phyloP scores from a whole-genome alignment of 2,113 vertebrate genomes.

The Herpailurus yagouaroundi region DNA sequence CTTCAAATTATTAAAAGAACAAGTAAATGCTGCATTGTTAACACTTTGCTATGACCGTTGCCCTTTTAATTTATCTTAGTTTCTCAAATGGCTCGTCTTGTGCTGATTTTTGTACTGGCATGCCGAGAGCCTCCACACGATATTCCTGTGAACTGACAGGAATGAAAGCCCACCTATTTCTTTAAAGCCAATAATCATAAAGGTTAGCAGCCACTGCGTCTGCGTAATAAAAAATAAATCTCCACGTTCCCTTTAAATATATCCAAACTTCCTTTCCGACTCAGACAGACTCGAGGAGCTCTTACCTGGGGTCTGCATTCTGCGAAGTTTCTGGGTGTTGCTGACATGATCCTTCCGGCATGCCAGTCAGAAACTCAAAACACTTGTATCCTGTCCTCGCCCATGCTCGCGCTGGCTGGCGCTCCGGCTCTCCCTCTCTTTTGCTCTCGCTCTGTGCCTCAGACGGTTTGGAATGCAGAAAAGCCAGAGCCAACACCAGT shows the following conservation, averaged over 20 bases:
- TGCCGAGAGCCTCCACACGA: slow-evolving; percentile 7
- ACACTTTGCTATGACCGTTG: neutral
- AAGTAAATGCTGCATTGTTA: neutral
- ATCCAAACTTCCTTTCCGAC: slow-evolving; percentile 24
- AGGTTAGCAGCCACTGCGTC: neutral
- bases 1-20: slow-evolving; percentile 27
- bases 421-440: neutral
- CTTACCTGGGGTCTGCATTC: slow-evolving; percentile 90
- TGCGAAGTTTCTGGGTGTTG: slow-evolving; percentile 51
- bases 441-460: slow-evolving; percentile 67
- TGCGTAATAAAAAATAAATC: neutral
- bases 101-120: neutral
- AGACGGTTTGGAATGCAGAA: slow-evolving; percentile 87
- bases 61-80: neutral
- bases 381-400: neutral
- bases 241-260: neutral
- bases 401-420: neutral
- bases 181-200: neutral
- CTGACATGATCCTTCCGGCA: slow-evolving; percentile 82
- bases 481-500: slow-evolving; percentile 84
- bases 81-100: neutral
- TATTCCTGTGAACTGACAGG: neutral
- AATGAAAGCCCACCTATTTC: neutral
- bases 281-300: neutral
- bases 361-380: slow-evolving; percentile 69